A percentile compares a stretch with the other conserved stretches of the same genome.
Evolutionary conservation across 2,113 vertebrate species (phyloP).

Genomic region (Thomomys bottae): DNA sequence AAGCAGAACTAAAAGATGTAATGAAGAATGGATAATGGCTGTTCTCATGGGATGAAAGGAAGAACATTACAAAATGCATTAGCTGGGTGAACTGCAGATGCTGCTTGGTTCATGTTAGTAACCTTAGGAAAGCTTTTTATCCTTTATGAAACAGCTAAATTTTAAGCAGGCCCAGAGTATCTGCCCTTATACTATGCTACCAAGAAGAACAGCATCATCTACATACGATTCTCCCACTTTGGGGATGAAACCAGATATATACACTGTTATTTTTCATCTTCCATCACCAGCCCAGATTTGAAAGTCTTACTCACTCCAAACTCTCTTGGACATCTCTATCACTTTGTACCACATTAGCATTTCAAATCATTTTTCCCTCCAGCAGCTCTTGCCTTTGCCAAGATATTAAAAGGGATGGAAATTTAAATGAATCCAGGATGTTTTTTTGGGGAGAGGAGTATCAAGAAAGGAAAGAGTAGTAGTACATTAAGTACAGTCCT

Average conservation of each 20-base stretch:
- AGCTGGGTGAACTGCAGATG: not conserved
- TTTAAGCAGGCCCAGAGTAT: not conserved
- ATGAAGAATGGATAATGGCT: not conserved
- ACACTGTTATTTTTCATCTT: constrained; percentile 19
- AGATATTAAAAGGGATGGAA: not conserved
- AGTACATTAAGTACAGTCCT: not conserved
- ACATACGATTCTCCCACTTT: not conserved
- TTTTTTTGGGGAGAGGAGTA: not conserved
- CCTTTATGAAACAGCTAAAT: not conserved
- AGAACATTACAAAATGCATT: not conserved
- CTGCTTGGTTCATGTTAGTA: not conserved
- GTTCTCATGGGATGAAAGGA: not conserved
- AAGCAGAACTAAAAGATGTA: not conserved
- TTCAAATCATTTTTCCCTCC: constrained; percentile 13
- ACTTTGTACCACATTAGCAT: not conserved
- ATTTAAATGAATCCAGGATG: constrained; percentile 37
- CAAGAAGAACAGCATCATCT: not conserved
- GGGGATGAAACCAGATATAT: not conserved
- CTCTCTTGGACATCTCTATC: constrained; percentile 24
- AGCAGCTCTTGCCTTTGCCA: constrained; percentile 26
- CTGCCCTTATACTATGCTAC: not conserved
- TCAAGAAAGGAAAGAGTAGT: not conserved
- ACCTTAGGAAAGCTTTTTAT: not conserved
- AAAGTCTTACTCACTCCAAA: constrained; percentile 31
- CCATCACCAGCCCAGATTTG: not conserved